Evolutionary conservation across 1,140 invertebrate species (phyloP).

Genomic region (Phortica variegata): DNA sequence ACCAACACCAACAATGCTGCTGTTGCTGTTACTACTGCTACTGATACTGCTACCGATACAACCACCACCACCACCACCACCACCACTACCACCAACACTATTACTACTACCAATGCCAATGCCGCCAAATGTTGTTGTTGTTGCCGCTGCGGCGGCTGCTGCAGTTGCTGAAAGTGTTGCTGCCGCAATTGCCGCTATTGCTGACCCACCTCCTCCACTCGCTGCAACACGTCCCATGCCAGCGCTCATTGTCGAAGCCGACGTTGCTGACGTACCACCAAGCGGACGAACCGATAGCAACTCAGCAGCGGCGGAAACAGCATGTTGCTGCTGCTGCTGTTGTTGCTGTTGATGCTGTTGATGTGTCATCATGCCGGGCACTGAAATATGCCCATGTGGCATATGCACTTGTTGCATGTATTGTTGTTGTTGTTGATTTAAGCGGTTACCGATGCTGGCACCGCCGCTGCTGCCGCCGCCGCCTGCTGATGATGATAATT

Average conservation of each 20-base stretch:
- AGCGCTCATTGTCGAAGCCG: constrained; percentile 1
- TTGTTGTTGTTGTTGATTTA: constrained; percentile 9
- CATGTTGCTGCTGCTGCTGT: too few species aligned
- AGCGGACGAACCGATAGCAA: too few species aligned
- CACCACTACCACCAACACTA: constrained; percentile 7
- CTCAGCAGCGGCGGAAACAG: too few species aligned
- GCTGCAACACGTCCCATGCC: constrained; percentile 3
- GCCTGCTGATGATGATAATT: too few species aligned
- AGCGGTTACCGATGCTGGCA: too few species aligned
- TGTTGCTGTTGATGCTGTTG: background rate
- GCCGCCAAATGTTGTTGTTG: constrained; percentile 12
- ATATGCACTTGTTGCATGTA: background rate
- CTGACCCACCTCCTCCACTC: constrained; percentile 53
- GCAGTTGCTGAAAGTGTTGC: constrained; percentile 30
- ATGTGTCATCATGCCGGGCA: background rate
- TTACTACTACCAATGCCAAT: constrained; percentile 9
- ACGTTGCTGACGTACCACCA: constrained; percentile 1
- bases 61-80: constrained; percentile 6
- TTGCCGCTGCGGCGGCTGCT: constrained; percentile 17
- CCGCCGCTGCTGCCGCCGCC: too few species aligned
- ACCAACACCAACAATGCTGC: too few species aligned
- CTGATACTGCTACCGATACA: background rate
- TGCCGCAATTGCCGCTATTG: constrained; percentile 25
- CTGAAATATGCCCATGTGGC: too few species aligned
- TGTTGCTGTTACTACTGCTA: too few species aligned